Evolutionary conservation across 92 coral and sea anemone species (phyloP).

Genomic region (Palythoa heliodiscus): DNA sequence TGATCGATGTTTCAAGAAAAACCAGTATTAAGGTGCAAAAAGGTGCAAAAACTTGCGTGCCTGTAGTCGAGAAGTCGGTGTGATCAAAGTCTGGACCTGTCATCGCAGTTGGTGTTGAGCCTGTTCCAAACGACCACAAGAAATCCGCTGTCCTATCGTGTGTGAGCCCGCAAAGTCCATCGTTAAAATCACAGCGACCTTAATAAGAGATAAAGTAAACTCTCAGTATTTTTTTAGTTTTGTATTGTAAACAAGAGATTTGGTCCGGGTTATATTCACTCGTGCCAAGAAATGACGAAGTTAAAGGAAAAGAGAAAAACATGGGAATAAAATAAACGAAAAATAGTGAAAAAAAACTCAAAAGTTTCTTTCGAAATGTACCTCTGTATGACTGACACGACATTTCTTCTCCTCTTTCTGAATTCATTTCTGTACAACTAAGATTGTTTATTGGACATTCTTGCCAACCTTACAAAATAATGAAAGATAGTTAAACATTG

Average conservation of each 20-base stretch:
- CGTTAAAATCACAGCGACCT: slow-evolving; percentile 59
- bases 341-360: background rate
- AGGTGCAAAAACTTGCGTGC: slow-evolving; percentile 21
- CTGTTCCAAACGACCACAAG: slow-evolving; percentile 47
- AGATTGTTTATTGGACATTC: slow-evolving; percentile 11
- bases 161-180: slow-evolving; percentile 57
- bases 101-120: slow-evolving; percentile 42
- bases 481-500: background rate
- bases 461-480: background rate
- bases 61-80: slow-evolving; percentile 45
- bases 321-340: background rate
- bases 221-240: background rate
- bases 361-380: background rate
- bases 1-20: background rate
- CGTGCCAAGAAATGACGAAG: too few relatives aligned
- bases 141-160: slow-evolving; percentile 48
- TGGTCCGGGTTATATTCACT: background rate
- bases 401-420: background rate
- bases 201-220: background rate
- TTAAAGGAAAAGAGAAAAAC: too few relatives aligned
- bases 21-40: background rate
- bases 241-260: background rate
- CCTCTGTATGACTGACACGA: slow-evolving; percentile 33
- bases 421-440: background rate
- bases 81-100: slow-evolving; percentile 70